Conservation (phyloP, 2,888 invertebrate species). For the Molanna angustata region DNA sequence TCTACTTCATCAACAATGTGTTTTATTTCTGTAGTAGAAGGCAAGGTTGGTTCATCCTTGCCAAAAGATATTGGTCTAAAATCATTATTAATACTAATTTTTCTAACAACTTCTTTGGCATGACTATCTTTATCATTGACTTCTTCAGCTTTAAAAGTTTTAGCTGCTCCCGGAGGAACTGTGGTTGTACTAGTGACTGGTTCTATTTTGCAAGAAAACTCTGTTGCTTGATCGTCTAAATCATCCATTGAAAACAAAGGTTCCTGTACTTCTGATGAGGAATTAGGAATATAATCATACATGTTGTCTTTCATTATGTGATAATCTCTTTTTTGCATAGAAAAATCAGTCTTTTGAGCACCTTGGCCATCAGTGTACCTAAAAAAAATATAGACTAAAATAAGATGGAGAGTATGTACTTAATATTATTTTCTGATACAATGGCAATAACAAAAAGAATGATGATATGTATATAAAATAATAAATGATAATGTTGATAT, state of each 20-base stretch:
- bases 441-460: no score
- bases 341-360: constrained; percentile 56
- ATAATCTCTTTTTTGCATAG: constrained; percentile 47
- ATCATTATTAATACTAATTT: constrained; percentile 62
- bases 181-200: constrained; percentile 48
- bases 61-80: constrained; percentile 54
- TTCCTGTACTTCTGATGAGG: constrained; percentile 47
- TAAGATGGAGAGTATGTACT: no score
- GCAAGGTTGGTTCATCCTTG: constrained; percentile 21
- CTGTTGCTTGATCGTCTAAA: constrained; percentile 47
- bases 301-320: constrained; percentile 40
- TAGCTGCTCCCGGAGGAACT: constrained; percentile 51
- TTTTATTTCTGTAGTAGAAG: constrained; percentile 38
- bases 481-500: no score
- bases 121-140: constrained; percentile 49
- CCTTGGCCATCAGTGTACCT: constrained; percentile 60
- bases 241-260: constrained; percentile 69
- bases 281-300: constrained; percentile 36
- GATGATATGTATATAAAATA: no score
- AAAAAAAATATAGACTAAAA: no score
- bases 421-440: no score
- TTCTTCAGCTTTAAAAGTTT: constrained; percentile 56
- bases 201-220: constrained; percentile 33
- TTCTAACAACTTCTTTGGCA: constrained; percentile 56
- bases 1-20: constrained; percentile 35